Evolutionary conservation across 2,888 invertebrate genomes (phyloP), one percentile per base, ranked within the genome.

Genomic region (Leptinotarsa tumamoca): DNA sequence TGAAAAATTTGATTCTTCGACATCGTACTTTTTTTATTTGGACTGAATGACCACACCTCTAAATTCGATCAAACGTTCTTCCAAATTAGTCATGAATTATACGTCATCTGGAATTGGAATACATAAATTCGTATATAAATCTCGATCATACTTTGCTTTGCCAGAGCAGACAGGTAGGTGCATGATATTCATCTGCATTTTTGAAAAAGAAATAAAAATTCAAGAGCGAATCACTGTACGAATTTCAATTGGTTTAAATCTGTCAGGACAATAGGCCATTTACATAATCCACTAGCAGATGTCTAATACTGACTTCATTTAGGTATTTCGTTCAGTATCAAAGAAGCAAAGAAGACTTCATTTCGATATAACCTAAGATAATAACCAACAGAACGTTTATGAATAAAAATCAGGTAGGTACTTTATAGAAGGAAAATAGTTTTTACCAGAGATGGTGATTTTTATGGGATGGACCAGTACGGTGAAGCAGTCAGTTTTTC

Each of bases 161-260:
- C 54, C 54, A 54, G 21, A 54, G 21, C 21, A 21, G 54, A 18
- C 54, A 54, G 54, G 17, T 18, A 54, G 17, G 52, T 54, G 27
- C 27, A 27, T 52, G 54, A 54, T 18, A 18, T 54, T 54, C 18
- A 54, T 18, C 54, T 54, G 18, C n/a, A 54, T 54, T 54, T 54
- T 43, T 43, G 10, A 43, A 43, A 43, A 43, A 43, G 43, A 43
- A 0, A 43, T n/a, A 61, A 61, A 23, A 23, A 61, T 15, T 61
- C 27, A 27, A 23, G 61, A 61, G 61, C 15, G 61, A 61, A 27
- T 61, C 61, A 27, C 15, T 23, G 17, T 61, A 61, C 61, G 61
- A 61, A 61, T 63, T 63, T 33, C 27, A 63, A 63, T n/a, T 43
- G 33, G 43, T 43, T 63, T 33, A 33, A 43, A 43, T n/a, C 5